These are phyloP conservation scores for Malacoctenus gilli DNA, from an alignment of 2,797 vertebrate genomes.

Conservation along the genomic window DNA sequence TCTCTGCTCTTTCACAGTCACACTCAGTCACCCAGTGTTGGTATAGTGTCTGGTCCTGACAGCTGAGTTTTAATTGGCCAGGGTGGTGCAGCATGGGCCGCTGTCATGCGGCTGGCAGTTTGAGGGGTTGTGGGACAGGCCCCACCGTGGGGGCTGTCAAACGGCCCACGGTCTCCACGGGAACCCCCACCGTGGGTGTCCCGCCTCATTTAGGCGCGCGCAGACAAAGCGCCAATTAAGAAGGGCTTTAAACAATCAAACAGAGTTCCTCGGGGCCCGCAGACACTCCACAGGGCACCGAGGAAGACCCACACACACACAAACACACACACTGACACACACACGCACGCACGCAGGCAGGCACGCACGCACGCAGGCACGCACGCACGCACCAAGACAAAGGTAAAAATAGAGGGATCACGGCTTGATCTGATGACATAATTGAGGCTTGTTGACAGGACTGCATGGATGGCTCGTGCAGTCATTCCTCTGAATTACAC, in stretches of 20 bases:
- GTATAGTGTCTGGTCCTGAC: conserved; percentile 91
- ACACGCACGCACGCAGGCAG: conserved; percentile 28
- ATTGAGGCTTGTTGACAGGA: conserved; percentile 65
- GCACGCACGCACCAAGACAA: conserved; percentile 37
- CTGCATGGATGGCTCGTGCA: conserved; percentile 29
- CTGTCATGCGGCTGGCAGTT: conserved; percentile 86
- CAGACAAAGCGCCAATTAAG: conserved; percentile 90
- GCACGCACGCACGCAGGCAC: conserved; percentile 24
- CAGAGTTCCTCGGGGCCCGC: conserved; percentile 79
- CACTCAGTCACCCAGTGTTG: conserved; percentile 82
- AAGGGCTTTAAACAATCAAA: conserved; percentile 87
- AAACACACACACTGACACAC: conserved; percentile 32
- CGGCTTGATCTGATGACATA: conserved; percentile 76
- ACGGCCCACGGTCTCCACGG: conserved; percentile 79
- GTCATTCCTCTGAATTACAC: conserved; percentile 52
- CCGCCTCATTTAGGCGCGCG: conserved; percentile 83
- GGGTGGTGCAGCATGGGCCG: conserved; percentile 83
- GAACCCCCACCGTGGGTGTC: conserved; percentile 84
- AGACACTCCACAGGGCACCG: conserved; percentile 79
- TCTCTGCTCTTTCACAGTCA: conserved; percentile 65
- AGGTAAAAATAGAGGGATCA: conserved; percentile 74
- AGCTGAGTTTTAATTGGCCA: conserved; percentile 92
- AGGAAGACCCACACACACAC: conserved; percentile 60
- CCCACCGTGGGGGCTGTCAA: conserved; percentile 85
- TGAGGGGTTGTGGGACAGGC: conserved; percentile 85